Evolutionary conservation across 2,113 vertebrate species (phyloP), one percentile per base, ranked within the genome.

Genomic region (Aleadryas rufinucha): DNA sequence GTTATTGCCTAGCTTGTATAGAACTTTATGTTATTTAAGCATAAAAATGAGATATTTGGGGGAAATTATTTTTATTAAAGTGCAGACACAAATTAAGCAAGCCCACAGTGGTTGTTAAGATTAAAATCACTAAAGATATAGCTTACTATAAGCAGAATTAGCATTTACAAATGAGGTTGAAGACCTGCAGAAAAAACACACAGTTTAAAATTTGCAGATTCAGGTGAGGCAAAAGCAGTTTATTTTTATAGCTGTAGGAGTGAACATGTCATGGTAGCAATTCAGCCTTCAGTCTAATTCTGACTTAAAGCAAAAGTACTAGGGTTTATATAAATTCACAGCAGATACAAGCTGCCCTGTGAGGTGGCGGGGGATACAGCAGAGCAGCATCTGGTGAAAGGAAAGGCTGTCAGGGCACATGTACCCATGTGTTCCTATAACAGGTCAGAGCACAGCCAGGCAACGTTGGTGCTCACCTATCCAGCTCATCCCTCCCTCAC

Each of bases 391-490:
- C 24, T 75, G 47, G 23, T 18, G 35, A 35, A 79, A 52, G 10
- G 20, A 65, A 45, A 39, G 5, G 1, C 5, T 23, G 26, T 7
- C 80, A 64, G 2, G 6, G 10, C 1, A 3, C 33, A 31, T 0
- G 1, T 11, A 18, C 16, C 39, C 1, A 1, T 3, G 16, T 11
- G 27, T 2, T 42, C 12, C 33, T 8, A 1, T 5, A 64, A 28
- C 2, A 75, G 49, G 31, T 86, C 56, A 35, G 53, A 68, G 69
- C 18, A 35, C 37, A 57, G 37, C 52, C 42, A 11, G 24, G 31
- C 1, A 0, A 39, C 31, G 37, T 24, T 1, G 0, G 13, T 3
- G 0, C 10, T 27, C 35, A 28, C 11, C 28, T 41, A 15, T 35
- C 21, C 53, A 35, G 44, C 41, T 77, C 52, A 72, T 7, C 13